Conservation (phyloP, 2,113 vertebrate genomes). For the Macaca fascicularis region DNA sequence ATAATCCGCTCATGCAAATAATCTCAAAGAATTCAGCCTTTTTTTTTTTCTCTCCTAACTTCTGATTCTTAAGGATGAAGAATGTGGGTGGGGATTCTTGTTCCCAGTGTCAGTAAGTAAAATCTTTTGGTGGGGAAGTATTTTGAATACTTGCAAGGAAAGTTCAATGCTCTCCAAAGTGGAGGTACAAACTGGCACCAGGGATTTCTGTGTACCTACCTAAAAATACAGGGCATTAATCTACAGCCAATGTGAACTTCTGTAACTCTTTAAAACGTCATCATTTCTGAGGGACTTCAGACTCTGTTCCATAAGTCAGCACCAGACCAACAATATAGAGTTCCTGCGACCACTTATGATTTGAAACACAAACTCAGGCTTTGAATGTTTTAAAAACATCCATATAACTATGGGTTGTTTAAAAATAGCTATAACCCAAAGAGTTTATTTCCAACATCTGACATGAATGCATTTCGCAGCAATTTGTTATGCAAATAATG, state of each 20-base stretch:
- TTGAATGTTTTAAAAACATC: slow-evolving; percentile 68
- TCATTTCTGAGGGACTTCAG: slow-evolving; percentile 4
- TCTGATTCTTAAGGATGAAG: background rate
- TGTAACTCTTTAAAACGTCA: slow-evolving; percentile 37
- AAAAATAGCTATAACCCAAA: slow-evolving; percentile 64
- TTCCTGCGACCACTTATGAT: slow-evolving; percentile 45
- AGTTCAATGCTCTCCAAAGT: background rate
- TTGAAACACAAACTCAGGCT: slow-evolving; percentile 57
- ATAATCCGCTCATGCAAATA: slow-evolving; percentile 47
- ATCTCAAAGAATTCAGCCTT: slow-evolving; percentile 31
- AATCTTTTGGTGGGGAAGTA: background rate
- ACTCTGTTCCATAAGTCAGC: slow-evolving; percentile 57
- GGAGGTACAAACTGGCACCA: background rate
- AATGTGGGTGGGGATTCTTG: background rate
- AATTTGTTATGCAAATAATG: slow-evolving; percentile 72
- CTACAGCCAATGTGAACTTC: background rate
- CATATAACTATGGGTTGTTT: slow-evolving; percentile 51
- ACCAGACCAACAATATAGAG: slow-evolving; percentile 16
- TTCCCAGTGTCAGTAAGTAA: background rate
- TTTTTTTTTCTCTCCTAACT: background rate
- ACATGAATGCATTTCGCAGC: slow-evolving; percentile 62
- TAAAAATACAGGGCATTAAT: background rate
- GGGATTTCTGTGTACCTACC: background rate
- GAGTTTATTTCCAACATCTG: slow-evolving; percentile 75
- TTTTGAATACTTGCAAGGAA: background rate